phyloP scores from a whole-genome alignment of 2,888 invertebrate species.

The Protophormia terraenovae region DNA sequence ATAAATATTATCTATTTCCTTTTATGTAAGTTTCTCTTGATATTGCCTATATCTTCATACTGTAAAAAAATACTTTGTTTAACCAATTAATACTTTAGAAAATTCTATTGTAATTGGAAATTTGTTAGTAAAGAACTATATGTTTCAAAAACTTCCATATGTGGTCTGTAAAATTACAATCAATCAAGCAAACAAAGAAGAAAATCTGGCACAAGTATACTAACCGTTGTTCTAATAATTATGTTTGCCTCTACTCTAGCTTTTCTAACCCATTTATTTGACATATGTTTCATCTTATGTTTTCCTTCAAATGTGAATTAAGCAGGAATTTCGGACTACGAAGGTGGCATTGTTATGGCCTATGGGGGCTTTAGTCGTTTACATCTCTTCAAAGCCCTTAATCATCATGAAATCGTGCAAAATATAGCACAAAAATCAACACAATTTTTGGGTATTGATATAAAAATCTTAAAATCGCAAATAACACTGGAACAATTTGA shows the following conservation, averaged over 20 bases:
- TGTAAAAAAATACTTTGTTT: no score
- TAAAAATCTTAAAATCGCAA: conserved; percentile 91
- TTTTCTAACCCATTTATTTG: conserved; percentile 57
- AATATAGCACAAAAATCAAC: conserved; percentile 92
- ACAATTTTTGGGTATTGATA: conserved; percentile 89
- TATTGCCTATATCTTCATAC: no score
- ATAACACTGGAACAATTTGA: conserved; percentile 94
- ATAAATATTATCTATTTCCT: no score
- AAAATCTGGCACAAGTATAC: conserved; percentile 59
- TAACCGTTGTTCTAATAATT: conserved; percentile 27
- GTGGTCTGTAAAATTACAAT: background rate
- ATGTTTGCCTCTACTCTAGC: conserved; percentile 41
- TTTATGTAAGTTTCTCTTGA: no score
- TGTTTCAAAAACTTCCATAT: no score
- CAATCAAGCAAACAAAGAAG: background rate
- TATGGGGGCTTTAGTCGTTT: conserved; percentile 95
- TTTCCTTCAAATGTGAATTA: conserved; percentile 74
- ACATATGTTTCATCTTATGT: conserved; percentile 66
- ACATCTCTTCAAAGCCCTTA: conserved; percentile 93
- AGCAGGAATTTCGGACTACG: conserved; percentile 90
- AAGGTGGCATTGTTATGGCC: conserved; percentile 96
- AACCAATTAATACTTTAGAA: no score
- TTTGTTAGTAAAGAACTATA: no score
- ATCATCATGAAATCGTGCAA: conserved; percentile 92
- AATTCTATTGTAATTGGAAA: no score